Evolutionary conservation across 2,888 invertebrate species (phyloP).

Genomic region (Synergus itoensis): DNA sequence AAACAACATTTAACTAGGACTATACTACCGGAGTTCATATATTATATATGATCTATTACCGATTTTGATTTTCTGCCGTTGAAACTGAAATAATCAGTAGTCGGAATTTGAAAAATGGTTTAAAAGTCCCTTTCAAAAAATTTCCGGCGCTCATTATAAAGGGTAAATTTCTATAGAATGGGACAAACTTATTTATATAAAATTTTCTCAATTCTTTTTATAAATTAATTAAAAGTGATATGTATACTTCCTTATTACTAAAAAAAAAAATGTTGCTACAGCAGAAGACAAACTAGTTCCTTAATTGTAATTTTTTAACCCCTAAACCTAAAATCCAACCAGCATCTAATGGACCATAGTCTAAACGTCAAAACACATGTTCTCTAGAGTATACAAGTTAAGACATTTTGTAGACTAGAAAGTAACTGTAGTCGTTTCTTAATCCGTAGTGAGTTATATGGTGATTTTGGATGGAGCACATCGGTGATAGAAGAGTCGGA

Average conservation of each 20-base stretch:
- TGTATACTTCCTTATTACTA: no score
- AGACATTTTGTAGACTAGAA: neutral
- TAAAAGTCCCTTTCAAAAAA: no score
- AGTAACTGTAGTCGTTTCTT: neutral
- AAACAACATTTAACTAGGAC: conserved; percentile 64
- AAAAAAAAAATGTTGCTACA: neutral
- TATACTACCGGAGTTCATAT: neutral
- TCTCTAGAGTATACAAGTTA: neutral
- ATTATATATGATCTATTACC: no score
- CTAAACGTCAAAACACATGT: conserved; percentile 34
- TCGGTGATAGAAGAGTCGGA: conserved; percentile 47
- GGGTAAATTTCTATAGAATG: no score
- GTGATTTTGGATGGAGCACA: conserved; percentile 10
- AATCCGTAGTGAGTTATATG: conserved; percentile 29
- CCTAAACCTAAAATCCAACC: neutral
- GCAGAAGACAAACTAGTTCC: neutral
- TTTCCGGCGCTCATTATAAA: no score
- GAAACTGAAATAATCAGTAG: no score
- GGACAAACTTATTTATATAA: no score
- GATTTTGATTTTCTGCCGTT: no score
- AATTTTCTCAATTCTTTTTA: no score
- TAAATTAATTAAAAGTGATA: no score
- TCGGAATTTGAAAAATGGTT: no score
- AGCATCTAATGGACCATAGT: neutral
- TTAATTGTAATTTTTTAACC: neutral